Percentiles rank a stretch among this genome's conserved stretches.
Conservation (phyloP, 2,797 vertebrate genomes). For the Alcedo atthis region DNA sequence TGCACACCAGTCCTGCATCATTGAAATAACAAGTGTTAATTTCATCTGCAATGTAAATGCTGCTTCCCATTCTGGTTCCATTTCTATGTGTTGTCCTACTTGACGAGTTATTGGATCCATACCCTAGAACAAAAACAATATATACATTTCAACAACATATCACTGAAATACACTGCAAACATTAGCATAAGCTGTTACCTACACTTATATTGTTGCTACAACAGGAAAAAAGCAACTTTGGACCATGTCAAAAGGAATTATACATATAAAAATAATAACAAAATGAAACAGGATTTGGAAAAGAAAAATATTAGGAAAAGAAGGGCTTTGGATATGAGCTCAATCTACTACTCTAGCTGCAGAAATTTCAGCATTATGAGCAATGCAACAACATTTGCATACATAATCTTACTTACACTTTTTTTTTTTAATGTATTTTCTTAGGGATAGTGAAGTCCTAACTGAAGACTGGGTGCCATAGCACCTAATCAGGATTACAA, state of each 20-base stretch:
- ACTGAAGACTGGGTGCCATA: not conserved
- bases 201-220: not conserved
- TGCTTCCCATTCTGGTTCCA: slow-evolving; percentile 99
- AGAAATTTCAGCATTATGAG: not conserved
- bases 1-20: slow-evolving; percentile 97
- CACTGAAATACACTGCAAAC: not conserved
- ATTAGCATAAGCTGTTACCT: not conserved
- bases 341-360: not conserved
- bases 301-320: not conserved
- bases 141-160: not conserved
- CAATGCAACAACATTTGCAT: not conserved
- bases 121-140: slow-evolving; percentile 79
- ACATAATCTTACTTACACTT: not conserved
- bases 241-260: not conserved
- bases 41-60: slow-evolving; percentile 98
- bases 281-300: not conserved
- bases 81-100: slow-evolving; percentile 97
- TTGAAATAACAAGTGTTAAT: slow-evolving; percentile 94
- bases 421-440: not conserved
- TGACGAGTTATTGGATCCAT: slow-evolving; percentile 98
- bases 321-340: not conserved
- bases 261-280: not conserved
- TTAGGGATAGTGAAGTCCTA: not conserved
- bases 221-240: not conserved
- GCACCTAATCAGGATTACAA: not conserved